Percentiles rank a stretch among this genome's conserved stretches.
Evolutionary conservation across 2,888 invertebrate genomes (phyloP).

Genomic region (Hofmannophila pseudospretella): DNA sequence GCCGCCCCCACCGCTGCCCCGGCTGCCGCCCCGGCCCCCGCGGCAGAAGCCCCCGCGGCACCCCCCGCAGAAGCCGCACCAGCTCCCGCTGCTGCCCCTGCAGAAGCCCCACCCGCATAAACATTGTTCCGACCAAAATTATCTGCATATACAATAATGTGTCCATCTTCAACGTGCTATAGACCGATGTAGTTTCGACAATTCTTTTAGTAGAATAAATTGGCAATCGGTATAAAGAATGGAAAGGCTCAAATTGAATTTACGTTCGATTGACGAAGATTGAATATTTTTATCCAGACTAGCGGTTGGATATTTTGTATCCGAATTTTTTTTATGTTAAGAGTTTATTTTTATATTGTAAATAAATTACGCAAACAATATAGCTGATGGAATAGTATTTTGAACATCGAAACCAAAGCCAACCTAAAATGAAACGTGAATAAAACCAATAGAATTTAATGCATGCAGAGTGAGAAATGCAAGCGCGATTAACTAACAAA

Average conservation of each 20-base stretch:
- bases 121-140: not conserved
- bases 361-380: conserved; percentile 47
- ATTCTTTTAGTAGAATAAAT: no score
- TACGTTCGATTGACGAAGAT: no score
- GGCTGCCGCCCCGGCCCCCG: conserved; percentile 16
- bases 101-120: conserved; percentile 18
- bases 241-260: no score
- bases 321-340: conserved; percentile 4
- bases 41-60: conserved; percentile 18
- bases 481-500: conserved; percentile 20
- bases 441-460: conserved; percentile 19
- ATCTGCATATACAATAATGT: no score
- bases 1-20: conserved; percentile 17
- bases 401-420: not conserved
- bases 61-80: conserved; percentile 12
- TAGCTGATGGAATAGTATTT: conserved; percentile 67
- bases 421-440: not conserved
- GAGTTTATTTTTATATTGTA: conserved; percentile 36
- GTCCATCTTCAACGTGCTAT: conserved; percentile 3
- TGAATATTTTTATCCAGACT: no score
- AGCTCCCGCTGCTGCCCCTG: conserved; percentile 19
- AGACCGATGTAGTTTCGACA: conserved; percentile 6
- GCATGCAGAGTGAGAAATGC: conserved; percentile 41
- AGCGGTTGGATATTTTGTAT: no score
- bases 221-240: no score